A percentile compares a stretch with the other conserved stretches of the same genome.
These are phyloP conservation scores for Siniperca obscura DNA, from an alignment of 2,797 vertebrate genomes.

Conservation along the genomic window DNA sequence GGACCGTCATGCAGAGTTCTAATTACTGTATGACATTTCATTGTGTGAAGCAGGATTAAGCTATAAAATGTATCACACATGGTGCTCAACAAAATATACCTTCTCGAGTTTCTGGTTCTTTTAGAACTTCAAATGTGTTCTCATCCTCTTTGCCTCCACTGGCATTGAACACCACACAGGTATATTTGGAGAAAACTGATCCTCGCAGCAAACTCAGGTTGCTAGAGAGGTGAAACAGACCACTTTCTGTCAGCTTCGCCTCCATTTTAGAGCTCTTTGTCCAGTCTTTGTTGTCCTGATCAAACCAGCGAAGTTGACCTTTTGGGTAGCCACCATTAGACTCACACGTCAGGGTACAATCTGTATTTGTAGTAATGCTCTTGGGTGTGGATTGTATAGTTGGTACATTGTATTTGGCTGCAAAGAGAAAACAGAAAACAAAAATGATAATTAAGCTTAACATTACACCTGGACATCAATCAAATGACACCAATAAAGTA, in stretches of 20 bases:
- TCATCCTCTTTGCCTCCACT: constrained; percentile 31
- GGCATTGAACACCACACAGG: constrained; percentile 68
- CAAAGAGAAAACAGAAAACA: background rate
- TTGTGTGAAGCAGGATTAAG: background rate
- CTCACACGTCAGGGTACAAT: constrained; percentile 51
- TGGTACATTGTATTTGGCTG: constrained; percentile 65
- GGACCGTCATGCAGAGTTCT: background rate
- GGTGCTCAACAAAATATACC: constrained; percentile 21
- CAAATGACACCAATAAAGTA: background rate
- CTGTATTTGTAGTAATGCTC: rapidly evolving
- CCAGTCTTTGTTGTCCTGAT: rapidly evolving
- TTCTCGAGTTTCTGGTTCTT: rapidly evolving
- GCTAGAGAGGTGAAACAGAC: constrained; percentile 70
- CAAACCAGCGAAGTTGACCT: constrained; percentile 77
- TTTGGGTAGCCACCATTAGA: constrained; percentile 70
- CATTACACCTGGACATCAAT: background rate
- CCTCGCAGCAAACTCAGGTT: background rate
- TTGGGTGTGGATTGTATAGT: rapidly evolving
- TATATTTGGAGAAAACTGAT: constrained; percentile 10
- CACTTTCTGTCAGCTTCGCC: rapidly evolving
- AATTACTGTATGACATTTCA: background rate
- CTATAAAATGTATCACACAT: background rate
- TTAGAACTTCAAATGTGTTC: rapidly evolving
- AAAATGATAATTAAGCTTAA: background rate
- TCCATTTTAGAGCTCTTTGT: rapidly evolving